Conservation (phyloP, 2,888 invertebrate species). For the Cerastoderma edule region DNA sequence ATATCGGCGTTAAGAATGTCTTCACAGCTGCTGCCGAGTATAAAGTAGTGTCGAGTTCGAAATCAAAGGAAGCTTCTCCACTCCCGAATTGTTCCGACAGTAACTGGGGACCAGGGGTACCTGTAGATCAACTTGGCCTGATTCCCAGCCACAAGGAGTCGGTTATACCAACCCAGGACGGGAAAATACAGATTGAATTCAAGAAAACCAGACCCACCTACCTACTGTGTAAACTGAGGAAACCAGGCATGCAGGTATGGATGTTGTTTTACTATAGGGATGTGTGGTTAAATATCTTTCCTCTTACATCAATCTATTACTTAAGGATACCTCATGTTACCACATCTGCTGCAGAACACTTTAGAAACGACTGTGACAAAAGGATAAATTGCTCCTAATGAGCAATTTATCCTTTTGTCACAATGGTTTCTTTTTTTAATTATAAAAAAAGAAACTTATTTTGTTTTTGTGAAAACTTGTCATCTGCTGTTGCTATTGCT, state of each 20-base stretch:
- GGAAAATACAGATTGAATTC: slow-evolving; percentile 86
- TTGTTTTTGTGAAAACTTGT: neutral
- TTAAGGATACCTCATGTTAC: neutral
- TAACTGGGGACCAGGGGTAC: slow-evolving; percentile 83
- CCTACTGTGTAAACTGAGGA: slow-evolving; percentile 81
- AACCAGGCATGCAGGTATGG: slow-evolving; percentile 77
- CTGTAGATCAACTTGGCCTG: slow-evolving; percentile 82
- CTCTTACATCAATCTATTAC: too few species aligned
- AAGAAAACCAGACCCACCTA: slow-evolving; percentile 91
- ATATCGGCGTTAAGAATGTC: slow-evolving; percentile 82
- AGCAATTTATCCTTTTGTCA: slow-evolving; percentile 9
- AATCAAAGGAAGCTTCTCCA: slow-evolving; percentile 78
- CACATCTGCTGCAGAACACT: neutral
- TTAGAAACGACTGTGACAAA: slow-evolving; percentile 9
- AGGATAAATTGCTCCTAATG: neutral
- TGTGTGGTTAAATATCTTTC: too few species aligned
- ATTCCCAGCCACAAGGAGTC: slow-evolving; percentile 78
- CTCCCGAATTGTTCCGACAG: slow-evolving; percentile 83
- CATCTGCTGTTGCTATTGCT: too few species aligned
- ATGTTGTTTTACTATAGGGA: neutral
- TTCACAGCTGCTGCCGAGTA: slow-evolving; percentile 84
- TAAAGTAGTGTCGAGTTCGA: slow-evolving; percentile 80
- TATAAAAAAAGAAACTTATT: too few species aligned
- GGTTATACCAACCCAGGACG: slow-evolving; percentile 72
- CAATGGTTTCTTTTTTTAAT: slow-evolving; percentile 16